phyloP scores from a whole-genome alignment of 2,113 vertebrate genomes.

The Steatornis caripensis region DNA sequence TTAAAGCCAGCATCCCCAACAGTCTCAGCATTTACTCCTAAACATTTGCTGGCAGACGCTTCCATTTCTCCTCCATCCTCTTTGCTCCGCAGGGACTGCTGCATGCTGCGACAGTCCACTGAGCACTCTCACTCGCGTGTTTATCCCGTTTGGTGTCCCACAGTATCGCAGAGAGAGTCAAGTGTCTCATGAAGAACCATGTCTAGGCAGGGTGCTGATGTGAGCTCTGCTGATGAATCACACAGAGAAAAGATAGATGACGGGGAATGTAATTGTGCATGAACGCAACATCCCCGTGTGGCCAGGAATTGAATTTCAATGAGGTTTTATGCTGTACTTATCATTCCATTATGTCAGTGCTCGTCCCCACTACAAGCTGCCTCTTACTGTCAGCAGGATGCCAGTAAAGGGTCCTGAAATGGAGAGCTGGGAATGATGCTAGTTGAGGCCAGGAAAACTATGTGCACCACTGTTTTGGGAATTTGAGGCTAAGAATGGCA shows the following conservation, averaged over 20 bases:
- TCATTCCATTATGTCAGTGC: not conserved
- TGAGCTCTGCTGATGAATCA: not conserved
- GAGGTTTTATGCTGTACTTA: not conserved
- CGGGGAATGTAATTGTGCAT: not conserved
- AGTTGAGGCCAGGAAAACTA: not conserved
- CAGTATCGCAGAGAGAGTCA: not conserved
- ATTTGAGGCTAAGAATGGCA: not conserved
- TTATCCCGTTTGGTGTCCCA: not conserved
- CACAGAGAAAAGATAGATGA: not conserved
- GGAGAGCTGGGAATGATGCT: not conserved
- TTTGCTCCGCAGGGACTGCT: not conserved
- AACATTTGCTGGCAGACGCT: not conserved
- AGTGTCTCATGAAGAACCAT: not conserved
- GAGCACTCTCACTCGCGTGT: accelerated
- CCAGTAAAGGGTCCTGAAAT: not conserved
- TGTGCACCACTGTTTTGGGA: not conserved
- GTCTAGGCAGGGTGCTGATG: not conserved
- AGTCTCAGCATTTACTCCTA: not conserved
- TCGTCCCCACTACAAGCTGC: not conserved
- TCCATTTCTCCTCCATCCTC: not conserved
- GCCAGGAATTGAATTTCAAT: not conserved
- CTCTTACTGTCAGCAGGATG: not conserved
- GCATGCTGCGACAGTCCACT: not conserved
- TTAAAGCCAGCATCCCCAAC: not conserved
- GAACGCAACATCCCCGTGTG: not conserved